A percentile compares a stretch with the other conserved stretches of the same genome.
These are phyloP conservation scores for Meliscaeva auricollis DNA, from an alignment of 2,888 invertebrate genomes.

Conservation along the genomic window DNA sequence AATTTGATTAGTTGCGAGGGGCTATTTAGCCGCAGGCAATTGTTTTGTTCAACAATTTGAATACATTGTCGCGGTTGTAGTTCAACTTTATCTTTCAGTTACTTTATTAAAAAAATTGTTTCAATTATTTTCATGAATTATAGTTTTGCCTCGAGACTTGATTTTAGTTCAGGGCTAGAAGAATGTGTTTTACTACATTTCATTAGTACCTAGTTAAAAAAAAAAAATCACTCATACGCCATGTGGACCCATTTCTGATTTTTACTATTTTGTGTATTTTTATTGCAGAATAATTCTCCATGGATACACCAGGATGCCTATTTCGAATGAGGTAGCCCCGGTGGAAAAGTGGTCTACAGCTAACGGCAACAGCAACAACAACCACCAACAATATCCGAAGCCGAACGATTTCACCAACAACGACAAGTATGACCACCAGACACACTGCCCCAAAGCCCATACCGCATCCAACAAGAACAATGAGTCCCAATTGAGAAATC, in stretches of 20 bases:
- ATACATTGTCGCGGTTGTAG: neutral
- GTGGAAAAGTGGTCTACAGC: slow-evolving; percentile 82
- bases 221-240: slow-evolving; percentile 58
- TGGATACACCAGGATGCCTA: slow-evolving; percentile 83
- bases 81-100: neutral
- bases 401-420: slow-evolving; percentile 81
- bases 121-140: too few species aligned
- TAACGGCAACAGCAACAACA: slow-evolving; percentile 79
- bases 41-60: slow-evolving; percentile 20
- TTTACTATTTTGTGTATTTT: slow-evolving; percentile 34
- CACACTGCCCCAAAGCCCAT: slow-evolving; percentile 24
- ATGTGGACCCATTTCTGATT: neutral
- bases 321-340: slow-evolving; percentile 83
- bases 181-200: neutral
- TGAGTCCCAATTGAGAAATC: slow-evolving; percentile 58
- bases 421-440: slow-evolving; percentile 80
- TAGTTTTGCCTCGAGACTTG: neutral
- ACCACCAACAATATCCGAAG: slow-evolving; percentile 77
- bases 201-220: neutral
- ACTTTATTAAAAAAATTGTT: too few species aligned
- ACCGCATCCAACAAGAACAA: slow-evolving; percentile 36
- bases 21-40: slow-evolving; percentile 32
- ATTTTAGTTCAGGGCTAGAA: neutral
- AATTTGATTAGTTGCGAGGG: slow-evolving; percentile 34
- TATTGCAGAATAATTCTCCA: slow-evolving; percentile 81